phyloP scores from a whole-genome alignment of 2,888 invertebrate genomes.

The Synanthedon formicaeformis region DNA sequence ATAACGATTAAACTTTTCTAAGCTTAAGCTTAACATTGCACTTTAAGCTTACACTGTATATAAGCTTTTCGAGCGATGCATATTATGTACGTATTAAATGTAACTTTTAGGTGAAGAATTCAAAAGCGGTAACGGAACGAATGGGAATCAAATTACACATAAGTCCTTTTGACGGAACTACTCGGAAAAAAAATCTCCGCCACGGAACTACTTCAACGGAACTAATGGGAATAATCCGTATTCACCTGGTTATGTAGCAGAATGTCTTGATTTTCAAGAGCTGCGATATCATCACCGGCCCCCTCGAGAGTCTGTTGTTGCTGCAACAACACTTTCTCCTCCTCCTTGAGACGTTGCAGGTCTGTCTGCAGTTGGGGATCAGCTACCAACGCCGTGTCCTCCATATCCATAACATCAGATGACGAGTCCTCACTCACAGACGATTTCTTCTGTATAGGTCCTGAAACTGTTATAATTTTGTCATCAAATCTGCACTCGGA shows the following conservation, averaged over 20 bases:
- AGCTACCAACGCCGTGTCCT: conserved; percentile 83
- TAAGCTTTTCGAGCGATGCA: no score
- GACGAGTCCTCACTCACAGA: conserved; percentile 85
- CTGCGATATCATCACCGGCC: conserved; percentile 47
- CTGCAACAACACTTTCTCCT: conserved; percentile 80
- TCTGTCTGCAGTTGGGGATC: conserved; percentile 48
- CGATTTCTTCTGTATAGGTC: conserved; percentile 91
- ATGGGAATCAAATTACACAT: no score
- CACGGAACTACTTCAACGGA: no score
- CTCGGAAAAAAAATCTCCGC: no score
- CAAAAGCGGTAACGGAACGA: no score
- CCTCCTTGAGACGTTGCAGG: conserved; percentile 69
- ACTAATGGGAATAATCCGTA: no score
- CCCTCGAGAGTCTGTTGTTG: conserved; percentile 80
- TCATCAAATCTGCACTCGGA: neutral
- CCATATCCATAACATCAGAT: conserved; percentile 93
- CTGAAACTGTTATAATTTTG: conserved; percentile 60
- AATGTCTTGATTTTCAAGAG: conserved; percentile 49
- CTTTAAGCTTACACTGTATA: no score
- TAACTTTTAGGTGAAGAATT: no score
- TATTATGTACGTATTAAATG: no score
- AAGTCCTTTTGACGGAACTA: no score
- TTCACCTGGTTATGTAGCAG: conserved; percentile 48
- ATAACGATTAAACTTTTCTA: no score
- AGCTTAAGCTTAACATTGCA: no score